phyloP scores from a whole-genome alignment of 2,888 invertebrate genomes.

The Pyrrhia umbra region DNA sequence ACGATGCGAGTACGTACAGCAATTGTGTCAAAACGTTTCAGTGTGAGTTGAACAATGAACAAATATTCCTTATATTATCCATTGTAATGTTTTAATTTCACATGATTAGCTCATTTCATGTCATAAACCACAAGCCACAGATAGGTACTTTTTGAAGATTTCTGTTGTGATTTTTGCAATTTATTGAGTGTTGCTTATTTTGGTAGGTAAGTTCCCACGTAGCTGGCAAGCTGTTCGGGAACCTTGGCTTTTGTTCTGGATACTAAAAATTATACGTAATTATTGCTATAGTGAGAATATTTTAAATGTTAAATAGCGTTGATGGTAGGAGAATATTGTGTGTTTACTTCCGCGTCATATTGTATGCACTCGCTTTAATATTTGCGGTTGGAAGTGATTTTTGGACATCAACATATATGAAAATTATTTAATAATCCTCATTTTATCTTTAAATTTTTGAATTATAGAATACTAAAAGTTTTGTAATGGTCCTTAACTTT shows the following conservation, averaged over 20 bases:
- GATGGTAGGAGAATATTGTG: neutral
- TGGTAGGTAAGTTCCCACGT: conserved; percentile 55
- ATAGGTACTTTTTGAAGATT: conserved; percentile 74
- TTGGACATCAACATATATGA: no score
- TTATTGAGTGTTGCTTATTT: conserved; percentile 45
- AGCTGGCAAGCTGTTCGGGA: conserved; percentile 60
- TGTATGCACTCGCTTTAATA: neutral
- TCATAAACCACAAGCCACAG: conserved; percentile 80
- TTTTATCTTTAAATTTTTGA: neutral
- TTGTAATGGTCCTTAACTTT: no score
- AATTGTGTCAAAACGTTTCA: conserved; percentile 50
- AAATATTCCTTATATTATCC: conserved; percentile 58
- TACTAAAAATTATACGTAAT: conserved; percentile 30
- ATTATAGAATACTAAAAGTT: no score
- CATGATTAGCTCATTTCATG: conserved; percentile 65
- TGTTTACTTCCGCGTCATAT: neutral
- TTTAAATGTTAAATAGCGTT: neutral
- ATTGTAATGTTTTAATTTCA: conserved; percentile 64
- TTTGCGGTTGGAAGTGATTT: neutral
- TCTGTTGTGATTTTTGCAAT: conserved; percentile 80
- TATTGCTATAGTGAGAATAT: neutral
- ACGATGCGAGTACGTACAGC: conserved; percentile 8
- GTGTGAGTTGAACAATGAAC: conserved; percentile 53
- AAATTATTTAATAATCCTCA: no score
- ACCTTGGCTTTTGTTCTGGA: conserved; percentile 58